phyloP scores from a whole-genome alignment of 2,888 invertebrate genomes.

The Glaucopsyche alexis region DNA sequence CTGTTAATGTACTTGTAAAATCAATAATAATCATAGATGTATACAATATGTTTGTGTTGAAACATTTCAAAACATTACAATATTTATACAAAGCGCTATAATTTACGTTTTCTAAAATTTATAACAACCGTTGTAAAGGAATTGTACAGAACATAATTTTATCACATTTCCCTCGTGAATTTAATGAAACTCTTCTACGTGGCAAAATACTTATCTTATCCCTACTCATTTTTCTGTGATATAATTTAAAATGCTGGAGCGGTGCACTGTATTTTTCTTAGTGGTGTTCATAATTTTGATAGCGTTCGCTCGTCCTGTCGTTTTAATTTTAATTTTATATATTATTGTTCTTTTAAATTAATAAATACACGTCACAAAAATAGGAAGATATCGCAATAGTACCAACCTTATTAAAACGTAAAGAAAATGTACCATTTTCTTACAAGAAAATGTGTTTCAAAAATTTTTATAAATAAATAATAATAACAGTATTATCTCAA shows the following conservation, averaged over 20 bases:
- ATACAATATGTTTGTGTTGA: background rate
- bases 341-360: conserved; percentile 13
- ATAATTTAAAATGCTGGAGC: conserved; percentile 30
- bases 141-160: conserved; percentile 24
- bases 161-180: conserved; percentile 27
- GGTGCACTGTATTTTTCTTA: conserved; percentile 30
- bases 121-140: background rate
- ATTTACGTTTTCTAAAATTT: background rate
- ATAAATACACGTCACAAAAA: background rate
- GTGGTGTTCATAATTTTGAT: conserved; percentile 32
- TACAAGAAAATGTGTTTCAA: no score
- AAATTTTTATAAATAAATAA: no score
- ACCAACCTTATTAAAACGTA: no score
- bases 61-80: background rate
- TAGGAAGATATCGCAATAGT: background rate
- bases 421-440: no score
- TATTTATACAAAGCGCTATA: background rate
- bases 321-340: conserved; percentile 20
- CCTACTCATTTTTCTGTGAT: conserved; percentile 21
- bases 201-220: conserved; percentile 27
- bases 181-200: conserved; percentile 26
- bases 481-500: no score
- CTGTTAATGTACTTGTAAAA: no score
- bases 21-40: no score
- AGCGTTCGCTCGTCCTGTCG: conserved; percentile 21